Evolutionary conservation across 2,888 invertebrate genomes (phyloP).

Genomic region (Alviniconcha strummeri): DNA sequence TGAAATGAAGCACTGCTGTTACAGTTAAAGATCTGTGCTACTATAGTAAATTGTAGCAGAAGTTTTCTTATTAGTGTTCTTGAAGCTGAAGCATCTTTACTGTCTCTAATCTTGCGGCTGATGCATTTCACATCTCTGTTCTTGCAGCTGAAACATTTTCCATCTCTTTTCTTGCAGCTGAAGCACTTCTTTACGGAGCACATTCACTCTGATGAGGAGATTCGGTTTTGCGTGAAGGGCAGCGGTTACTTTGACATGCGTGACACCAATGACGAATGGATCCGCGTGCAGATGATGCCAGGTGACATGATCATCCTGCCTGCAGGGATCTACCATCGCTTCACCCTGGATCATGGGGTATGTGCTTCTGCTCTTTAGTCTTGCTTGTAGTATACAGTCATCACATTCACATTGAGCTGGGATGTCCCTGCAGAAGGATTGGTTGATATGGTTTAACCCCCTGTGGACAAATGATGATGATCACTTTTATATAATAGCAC

Average conservation of each 20-base stretch:
- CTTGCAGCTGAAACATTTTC: slow-evolving; percentile 52
- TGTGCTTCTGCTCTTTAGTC: slow-evolving; percentile 12
- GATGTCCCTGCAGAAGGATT: no score
- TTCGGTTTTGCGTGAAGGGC: slow-evolving; percentile 90
- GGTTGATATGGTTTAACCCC: no score
- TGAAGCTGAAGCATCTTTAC: slow-evolving; percentile 85
- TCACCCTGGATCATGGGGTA: slow-evolving; percentile 84
- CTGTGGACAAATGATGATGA: no score
- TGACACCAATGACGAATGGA: slow-evolving; percentile 89
- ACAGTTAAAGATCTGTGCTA: background rate
- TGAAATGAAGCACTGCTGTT: background rate
- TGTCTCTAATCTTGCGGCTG: no score
- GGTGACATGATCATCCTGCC: slow-evolving; percentile 96
- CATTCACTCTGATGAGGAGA: slow-evolving; percentile 97
- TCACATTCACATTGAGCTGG: no score
- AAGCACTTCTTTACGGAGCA: slow-evolving; percentile 94
- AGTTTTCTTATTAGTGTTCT: slow-evolving; percentile 18
- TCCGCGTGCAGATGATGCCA: slow-evolving; percentile 87
- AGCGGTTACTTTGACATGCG: slow-evolving; percentile 97
- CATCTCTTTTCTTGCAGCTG: slow-evolving; percentile 74
- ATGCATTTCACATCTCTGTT: background rate
- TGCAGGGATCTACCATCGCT: slow-evolving; percentile 96
- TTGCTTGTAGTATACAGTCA: no score
- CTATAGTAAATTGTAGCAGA: background rate
- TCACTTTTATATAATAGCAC: no score